These are phyloP conservation scores for Saccostrea glomerata DNA, from an alignment of 1,140 invertebrate genomes.

Conservation along the genomic window DNA sequence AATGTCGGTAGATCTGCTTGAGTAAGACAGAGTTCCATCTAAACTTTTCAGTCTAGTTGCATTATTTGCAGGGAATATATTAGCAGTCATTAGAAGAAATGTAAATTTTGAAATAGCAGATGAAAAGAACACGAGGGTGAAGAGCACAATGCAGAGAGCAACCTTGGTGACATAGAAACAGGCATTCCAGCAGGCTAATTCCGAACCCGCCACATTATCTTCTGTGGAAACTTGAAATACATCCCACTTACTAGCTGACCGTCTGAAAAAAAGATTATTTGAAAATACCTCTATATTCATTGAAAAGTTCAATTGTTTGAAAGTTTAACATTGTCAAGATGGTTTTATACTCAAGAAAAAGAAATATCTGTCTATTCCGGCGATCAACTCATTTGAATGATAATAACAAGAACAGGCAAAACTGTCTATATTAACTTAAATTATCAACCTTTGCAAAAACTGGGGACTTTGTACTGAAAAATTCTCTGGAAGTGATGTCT, in stretches of 20 bases:
- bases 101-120: constrained; percentile 37
- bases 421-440: not conserved
- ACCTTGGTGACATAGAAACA: constrained; percentile 27
- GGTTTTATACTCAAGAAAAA: too few species aligned
- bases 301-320: too few species aligned
- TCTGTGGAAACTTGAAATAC: constrained; percentile 37
- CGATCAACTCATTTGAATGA: too few species aligned
- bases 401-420: too few species aligned
- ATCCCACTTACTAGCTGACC: constrained; percentile 6
- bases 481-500: not conserved
- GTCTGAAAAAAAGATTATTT: not conserved
- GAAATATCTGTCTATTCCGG: too few species aligned
- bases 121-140: not conserved
- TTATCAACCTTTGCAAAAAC: not conserved
- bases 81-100: constrained; percentile 37
- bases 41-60: not conserved
- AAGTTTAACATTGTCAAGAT: too few species aligned
- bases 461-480: not conserved
- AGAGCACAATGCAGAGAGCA: constrained; percentile 32
- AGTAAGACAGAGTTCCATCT: not conserved
- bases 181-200: constrained; percentile 41
- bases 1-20: constrained; percentile 45
- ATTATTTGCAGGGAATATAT: constrained; percentile 27
- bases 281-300: too few species aligned
- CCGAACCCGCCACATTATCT: constrained; percentile 41